A percentile compares a stretch with the other conserved stretches of the same genome.
phyloP scores from a whole-genome alignment of 1,140 invertebrate genomes.

The Diachasmimorpha longicaudata region DNA sequence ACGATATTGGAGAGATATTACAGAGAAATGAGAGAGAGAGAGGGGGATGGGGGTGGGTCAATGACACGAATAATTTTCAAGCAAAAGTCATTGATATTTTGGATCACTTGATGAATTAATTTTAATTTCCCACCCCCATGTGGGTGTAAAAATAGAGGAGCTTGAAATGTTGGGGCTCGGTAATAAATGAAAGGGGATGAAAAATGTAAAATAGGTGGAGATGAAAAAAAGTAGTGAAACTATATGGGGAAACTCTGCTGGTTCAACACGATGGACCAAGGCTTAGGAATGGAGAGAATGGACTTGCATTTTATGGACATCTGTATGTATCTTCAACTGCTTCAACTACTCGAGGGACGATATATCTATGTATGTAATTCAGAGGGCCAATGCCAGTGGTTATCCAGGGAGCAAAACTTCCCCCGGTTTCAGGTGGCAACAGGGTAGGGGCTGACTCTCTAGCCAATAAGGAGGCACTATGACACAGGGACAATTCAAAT shows the following conservation, averaged over 20 bases:
- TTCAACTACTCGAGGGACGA: not conserved
- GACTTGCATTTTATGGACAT: not conserved
- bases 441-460: slow-evolving; percentile 29
- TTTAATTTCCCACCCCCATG: not conserved
- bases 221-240: not conserved
- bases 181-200: not conserved
- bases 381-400: not conserved
- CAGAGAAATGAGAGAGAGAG: too few species aligned
- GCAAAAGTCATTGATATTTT: not conserved
- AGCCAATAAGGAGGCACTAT: slow-evolving; percentile 60
- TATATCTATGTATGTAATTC: not conserved
- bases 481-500: slow-evolving; percentile 63
- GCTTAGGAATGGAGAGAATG: not conserved
- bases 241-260: not conserved
- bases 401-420: not conserved
- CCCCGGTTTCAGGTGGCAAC: not conserved
- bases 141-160: not conserved
- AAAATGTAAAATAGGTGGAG: not conserved
- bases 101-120: not conserved
- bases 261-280: not conserved
- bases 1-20: not conserved
- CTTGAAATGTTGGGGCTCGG: not conserved
- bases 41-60: not conserved
- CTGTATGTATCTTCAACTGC: not conserved
- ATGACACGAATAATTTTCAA: not conserved